These are phyloP conservation scores for Zaprionus capensis DNA, from an alignment of 1,140 invertebrate genomes.

Conservation along the genomic window DNA sequence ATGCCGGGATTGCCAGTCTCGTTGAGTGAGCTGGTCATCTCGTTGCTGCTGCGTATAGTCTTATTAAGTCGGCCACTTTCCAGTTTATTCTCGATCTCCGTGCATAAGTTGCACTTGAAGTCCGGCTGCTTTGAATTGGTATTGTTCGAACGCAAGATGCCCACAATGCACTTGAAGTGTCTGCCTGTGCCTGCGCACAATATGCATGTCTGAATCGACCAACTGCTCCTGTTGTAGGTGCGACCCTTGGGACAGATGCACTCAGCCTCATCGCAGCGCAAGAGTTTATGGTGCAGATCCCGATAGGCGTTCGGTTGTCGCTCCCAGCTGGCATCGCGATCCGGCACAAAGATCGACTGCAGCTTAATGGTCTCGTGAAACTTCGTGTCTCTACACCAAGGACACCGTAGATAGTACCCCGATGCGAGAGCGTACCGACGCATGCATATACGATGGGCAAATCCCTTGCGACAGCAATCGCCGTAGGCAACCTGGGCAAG, in stretches of 20 bases:
- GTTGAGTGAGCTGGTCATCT: slow-evolving; percentile 19
- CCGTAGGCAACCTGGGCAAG: slow-evolving; percentile 35
- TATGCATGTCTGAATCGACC: slow-evolving; percentile 42
- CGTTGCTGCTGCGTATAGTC: not conserved
- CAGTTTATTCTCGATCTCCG: slow-evolving; percentile 33
- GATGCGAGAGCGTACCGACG: slow-evolving; percentile 59
- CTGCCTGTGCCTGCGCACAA: slow-evolving; percentile 40
- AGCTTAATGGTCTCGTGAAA: slow-evolving; percentile 56
- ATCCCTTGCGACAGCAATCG: slow-evolving; percentile 70
- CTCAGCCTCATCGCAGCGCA: slow-evolving; percentile 44
- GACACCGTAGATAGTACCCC: slow-evolving; percentile 71
- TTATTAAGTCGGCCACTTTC: not conserved
- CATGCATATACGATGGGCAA: slow-evolving; percentile 62
- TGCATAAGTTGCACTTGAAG: slow-evolving; percentile 48
- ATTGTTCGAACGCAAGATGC: not conserved
- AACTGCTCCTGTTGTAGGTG: slow-evolving; percentile 24
- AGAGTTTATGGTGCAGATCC: slow-evolving; percentile 53
- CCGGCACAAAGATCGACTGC: slow-evolving; percentile 70
- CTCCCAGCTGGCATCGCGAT: slow-evolving; percentile 75
- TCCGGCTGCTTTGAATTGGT: not conserved
- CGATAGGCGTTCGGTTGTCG: slow-evolving; percentile 46
- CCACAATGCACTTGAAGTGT: slow-evolving; percentile 41
- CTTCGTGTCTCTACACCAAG: slow-evolving; percentile 61
- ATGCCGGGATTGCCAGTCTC: not conserved
- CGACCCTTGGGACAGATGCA: slow-evolving; percentile 61